phyloP scores from a whole-genome alignment of 2,797 vertebrate species.

The Champsocephalus esox region DNA sequence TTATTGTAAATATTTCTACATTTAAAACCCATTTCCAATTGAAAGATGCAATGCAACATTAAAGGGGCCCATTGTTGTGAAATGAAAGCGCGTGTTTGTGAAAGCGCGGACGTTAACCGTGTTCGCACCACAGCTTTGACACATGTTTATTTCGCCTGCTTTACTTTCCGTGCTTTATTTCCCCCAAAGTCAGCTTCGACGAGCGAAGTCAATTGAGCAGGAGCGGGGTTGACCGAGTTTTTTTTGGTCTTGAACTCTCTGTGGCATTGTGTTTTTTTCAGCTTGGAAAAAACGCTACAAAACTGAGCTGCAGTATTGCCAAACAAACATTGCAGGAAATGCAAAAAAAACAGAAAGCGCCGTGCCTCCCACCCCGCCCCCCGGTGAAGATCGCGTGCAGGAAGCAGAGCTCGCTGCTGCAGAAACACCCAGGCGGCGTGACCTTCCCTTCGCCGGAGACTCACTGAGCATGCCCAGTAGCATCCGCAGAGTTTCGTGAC shows the following conservation, averaged over 20 bases:
- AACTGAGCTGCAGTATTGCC: slow-evolving; percentile 65
- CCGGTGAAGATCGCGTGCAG: slow-evolving; percentile 80
- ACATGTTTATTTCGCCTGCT: not conserved
- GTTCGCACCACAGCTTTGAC: too few species aligned
- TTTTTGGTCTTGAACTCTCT: slow-evolving; percentile 53
- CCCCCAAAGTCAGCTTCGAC: not conserved
- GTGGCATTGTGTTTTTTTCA: not conserved
- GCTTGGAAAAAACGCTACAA: slow-evolving; percentile 35
- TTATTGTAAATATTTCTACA: too few species aligned
- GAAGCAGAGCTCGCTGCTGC: slow-evolving; percentile 60
- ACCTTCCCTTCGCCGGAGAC: slow-evolving; percentile 67
- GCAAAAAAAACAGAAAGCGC: not conserved
- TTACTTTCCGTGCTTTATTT: not conserved
- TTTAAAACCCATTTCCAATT: too few species aligned
- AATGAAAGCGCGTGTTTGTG: too few species aligned
- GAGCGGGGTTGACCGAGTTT: not conserved
- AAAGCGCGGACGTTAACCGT: too few species aligned
- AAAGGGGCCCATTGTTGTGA: too few species aligned
- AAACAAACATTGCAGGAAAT: slow-evolving; percentile 66
- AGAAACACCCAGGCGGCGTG: slow-evolving; percentile 61
- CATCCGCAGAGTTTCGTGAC: slow-evolving; percentile 80
- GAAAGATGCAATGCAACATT: too few species aligned
- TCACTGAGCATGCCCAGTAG: slow-evolving; percentile 80
- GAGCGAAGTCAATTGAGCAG: not conserved
- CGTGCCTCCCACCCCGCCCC: slow-evolving; percentile 74